A percentile compares a stretch with the other conserved stretches of the same genome.
Evolutionary conservation across 2,888 invertebrate genomes (phyloP).

Genomic region (Eilema griseolum): DNA sequence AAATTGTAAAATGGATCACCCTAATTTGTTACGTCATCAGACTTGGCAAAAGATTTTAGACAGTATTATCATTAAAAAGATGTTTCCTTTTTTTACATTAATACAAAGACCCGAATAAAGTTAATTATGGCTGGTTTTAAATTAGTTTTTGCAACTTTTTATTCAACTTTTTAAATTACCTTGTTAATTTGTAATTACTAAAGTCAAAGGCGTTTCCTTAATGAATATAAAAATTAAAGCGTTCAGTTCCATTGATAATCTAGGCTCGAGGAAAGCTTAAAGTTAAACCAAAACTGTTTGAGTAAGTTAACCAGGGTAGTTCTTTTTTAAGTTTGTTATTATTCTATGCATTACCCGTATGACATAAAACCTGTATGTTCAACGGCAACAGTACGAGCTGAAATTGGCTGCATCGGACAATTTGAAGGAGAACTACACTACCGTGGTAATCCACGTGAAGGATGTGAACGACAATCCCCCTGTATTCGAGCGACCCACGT

Average conservation of each 20-base stretch:
- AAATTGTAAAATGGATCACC: constrained; percentile 12
- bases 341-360: constrained; percentile 8
- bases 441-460: constrained; percentile 98
- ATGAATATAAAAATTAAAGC: constrained; percentile 35
- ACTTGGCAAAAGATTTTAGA: constrained; percentile 28
- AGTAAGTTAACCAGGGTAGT: background rate
- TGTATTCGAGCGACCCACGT: constrained; percentile 97
- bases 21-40: constrained; percentile 35
- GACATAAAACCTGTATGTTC: constrained; percentile 51
- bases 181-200: constrained; percentile 64
- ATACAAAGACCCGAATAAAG: constrained; percentile 60
- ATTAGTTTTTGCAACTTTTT: constrained; percentile 59
- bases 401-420: constrained; percentile 98
- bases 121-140: constrained; percentile 64
- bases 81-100: constrained; percentile 53
- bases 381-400: constrained; percentile 93
- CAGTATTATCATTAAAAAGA: constrained; percentile 40
- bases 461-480: constrained; percentile 99
- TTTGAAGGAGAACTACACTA: constrained; percentile 98
- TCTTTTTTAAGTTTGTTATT: background rate
- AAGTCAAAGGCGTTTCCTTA: constrained; percentile 58
- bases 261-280: background rate
- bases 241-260: constrained; percentile 27
- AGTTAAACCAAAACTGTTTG: background rate
- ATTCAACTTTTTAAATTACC: constrained; percentile 65